Evolutionary conservation across 2,888 invertebrate species (phyloP).

Genomic region (Neoitamus cyanurus): DNA sequence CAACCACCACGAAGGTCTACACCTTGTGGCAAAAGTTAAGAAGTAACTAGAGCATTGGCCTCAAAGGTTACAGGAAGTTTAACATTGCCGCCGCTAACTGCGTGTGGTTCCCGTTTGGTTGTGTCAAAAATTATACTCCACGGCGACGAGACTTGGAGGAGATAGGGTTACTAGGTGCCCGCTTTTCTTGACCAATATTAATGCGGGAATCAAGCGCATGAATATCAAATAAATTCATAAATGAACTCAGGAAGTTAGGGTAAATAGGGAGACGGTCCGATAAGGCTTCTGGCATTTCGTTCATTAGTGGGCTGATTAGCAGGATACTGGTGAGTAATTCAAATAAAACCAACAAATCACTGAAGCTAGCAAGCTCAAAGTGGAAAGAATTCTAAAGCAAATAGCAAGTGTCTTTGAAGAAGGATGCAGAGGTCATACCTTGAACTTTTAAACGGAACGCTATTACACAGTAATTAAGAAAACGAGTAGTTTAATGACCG

Average conservation of each 20-base stretch:
- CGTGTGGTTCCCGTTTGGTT: not conserved
- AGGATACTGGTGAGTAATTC: not conserved
- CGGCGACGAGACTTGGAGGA: not conserved
- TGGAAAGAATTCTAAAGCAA: not conserved
- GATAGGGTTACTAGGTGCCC: not conserved
- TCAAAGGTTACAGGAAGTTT: not conserved
- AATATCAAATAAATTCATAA: not conserved
- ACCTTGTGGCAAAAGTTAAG: not conserved
- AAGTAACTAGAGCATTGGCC: not conserved
- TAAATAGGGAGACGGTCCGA: not conserved
- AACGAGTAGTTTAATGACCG: not conserved
- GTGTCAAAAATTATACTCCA: not conserved
- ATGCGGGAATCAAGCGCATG: not conserved
- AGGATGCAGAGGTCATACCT: not conserved
- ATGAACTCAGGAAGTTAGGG: not conserved
- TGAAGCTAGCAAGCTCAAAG: too few species aligned
- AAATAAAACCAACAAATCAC: not conserved
- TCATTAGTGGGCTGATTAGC: not conserved
- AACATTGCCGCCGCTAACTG: not conserved
- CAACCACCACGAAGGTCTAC: constrained; percentile 5
- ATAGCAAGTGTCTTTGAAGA: not conserved
- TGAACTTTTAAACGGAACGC: not conserved
- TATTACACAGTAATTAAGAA: not conserved
- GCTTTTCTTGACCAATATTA: not conserved
- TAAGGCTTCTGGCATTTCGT: not conserved